phyloP scores from a whole-genome alignment of 2,888 invertebrate species.

The Rhopalosiphum nymphaeae region DNA sequence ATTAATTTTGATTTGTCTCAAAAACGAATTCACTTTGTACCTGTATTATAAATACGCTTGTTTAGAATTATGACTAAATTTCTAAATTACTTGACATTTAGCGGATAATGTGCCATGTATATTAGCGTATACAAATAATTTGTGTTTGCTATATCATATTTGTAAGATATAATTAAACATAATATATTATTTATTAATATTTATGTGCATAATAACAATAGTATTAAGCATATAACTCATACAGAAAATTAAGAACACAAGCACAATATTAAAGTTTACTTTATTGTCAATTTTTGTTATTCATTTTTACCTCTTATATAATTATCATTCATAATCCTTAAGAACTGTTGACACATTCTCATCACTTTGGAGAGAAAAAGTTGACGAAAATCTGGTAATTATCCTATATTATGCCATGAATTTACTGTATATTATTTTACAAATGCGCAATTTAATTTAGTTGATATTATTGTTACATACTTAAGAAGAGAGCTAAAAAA shows the following conservation, averaged over 20 bases:
- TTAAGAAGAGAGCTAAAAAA: background rate
- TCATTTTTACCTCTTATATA: background rate
- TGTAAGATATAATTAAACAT: background rate
- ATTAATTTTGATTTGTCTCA: background rate
- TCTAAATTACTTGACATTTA: background rate
- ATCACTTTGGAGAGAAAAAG: background rate
- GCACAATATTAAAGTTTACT: background rate
- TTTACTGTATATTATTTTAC: background rate
- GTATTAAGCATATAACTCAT: background rate
- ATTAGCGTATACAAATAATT: background rate
- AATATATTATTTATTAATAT: background rate
- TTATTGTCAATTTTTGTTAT: background rate
- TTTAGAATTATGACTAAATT: background rate
- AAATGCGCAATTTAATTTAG: background rate
- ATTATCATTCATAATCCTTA: background rate
- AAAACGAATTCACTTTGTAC: background rate
- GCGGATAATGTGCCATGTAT: background rate
- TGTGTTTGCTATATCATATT: background rate
- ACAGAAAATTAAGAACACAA: background rate
- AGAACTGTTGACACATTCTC: background rate
- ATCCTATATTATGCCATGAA: background rate
- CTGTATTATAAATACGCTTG: background rate
- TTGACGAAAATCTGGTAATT: background rate
- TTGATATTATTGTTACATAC: background rate
- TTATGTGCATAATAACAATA: background rate